phyloP scores from a whole-genome alignment of 2,888 invertebrate species.

The Sericinus montela region DNA sequence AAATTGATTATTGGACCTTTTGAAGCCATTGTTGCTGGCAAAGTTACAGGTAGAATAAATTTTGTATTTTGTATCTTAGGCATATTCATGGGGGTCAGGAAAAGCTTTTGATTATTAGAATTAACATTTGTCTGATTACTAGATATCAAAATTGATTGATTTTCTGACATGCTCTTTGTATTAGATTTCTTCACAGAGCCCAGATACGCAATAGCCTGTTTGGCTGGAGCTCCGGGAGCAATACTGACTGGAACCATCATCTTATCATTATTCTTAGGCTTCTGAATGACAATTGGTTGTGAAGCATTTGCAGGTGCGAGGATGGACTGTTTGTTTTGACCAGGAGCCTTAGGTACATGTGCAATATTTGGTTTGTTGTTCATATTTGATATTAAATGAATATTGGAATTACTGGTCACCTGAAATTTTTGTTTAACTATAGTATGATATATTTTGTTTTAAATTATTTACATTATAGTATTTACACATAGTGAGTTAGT shows the following conservation, averaged over 20 bases:
- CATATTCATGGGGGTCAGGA: slow-evolving; percentile 78
- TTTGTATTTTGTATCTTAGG: slow-evolving; percentile 78
- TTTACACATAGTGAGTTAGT: too few relatives aligned
- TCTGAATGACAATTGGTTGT: slow-evolving; percentile 80
- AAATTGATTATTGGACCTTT: slow-evolving; percentile 82
- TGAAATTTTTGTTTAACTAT: slow-evolving; percentile 38
- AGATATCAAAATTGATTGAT: slow-evolving; percentile 67
- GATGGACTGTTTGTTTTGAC: slow-evolving; percentile 59
- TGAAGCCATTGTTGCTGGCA: slow-evolving; percentile 76
- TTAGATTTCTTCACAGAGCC: slow-evolving; percentile 76
- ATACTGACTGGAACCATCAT: slow-evolving; percentile 73
- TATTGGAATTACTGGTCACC: slow-evolving; percentile 64
- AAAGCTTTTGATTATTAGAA: slow-evolving; percentile 74
- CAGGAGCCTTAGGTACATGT: slow-evolving; percentile 46
- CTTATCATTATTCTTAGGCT: slow-evolving; percentile 69
- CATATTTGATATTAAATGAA: slow-evolving; percentile 67
- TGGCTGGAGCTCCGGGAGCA: slow-evolving; percentile 53
- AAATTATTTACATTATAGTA: too few relatives aligned
- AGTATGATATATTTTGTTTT: not conserved
- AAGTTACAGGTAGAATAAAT: slow-evolving; percentile 71
- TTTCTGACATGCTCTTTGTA: slow-evolving; percentile 55
- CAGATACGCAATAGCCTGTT: slow-evolving; percentile 76
- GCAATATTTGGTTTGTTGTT: slow-evolving; percentile 63
- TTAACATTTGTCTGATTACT: slow-evolving; percentile 63
- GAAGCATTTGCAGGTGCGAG: slow-evolving; percentile 59